phyloP scores from a whole-genome alignment of 1,140 invertebrate genomes.

The Pachyrhynchus sulphureomaculatus region DNA sequence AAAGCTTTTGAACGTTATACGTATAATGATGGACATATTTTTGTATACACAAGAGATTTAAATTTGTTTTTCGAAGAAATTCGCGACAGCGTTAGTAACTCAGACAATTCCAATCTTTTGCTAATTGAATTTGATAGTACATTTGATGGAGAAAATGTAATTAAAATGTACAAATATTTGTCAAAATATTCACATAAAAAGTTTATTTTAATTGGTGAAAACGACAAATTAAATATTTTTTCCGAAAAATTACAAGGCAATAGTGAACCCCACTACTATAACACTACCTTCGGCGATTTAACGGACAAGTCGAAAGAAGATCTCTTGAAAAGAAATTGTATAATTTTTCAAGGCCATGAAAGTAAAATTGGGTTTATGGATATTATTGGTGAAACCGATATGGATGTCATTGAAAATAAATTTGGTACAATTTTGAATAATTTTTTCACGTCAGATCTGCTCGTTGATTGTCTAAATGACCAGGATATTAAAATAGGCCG shows the following conservation, averaged over 20 bases:
- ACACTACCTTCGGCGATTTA: neutral
- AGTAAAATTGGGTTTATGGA: neutral
- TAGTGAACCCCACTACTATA: neutral
- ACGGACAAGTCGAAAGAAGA: neutral
- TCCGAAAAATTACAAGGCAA: neutral
- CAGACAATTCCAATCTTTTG: neutral
- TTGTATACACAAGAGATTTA: too few relatives aligned
- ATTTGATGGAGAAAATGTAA: neutral
- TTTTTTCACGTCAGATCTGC: too few relatives aligned
- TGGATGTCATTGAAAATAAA: too few relatives aligned
- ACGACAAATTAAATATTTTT: neutral
- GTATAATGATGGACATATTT: too few relatives aligned
- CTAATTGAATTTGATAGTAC: neutral
- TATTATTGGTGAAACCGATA: neutral
- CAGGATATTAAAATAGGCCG: too few relatives aligned
- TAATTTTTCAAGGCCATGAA: neutral
- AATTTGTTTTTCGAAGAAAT: too few relatives aligned
- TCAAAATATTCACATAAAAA: neutral
- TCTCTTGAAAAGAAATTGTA: neutral
- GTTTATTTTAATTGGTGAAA: neutral
- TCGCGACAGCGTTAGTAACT: neutral
- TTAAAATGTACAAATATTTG: neutral
- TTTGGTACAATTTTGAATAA: too few relatives aligned
- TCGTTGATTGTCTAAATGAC: too few relatives aligned
- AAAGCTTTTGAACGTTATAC: too few relatives aligned